Conservation (phyloP, 2,113 vertebrate species). For the Cottus gobio region DNA sequence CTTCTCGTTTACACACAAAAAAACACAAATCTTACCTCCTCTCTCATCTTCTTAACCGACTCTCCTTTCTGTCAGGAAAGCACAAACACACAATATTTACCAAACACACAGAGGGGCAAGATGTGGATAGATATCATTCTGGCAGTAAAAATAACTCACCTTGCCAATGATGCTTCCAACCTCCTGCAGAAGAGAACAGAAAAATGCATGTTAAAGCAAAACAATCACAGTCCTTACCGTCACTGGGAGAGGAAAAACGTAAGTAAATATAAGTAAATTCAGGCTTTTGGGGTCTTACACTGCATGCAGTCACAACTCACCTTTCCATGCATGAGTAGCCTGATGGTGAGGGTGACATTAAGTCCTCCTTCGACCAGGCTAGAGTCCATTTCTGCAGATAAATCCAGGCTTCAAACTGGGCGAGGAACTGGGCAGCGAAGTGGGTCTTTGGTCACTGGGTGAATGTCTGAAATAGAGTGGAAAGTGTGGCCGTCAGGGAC, state of each 20-base stretch:
- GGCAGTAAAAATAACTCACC: constrained; percentile 67
- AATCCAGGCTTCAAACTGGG: constrained; percentile 58
- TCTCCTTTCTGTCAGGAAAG: constrained; percentile 91
- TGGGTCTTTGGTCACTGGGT: constrained; percentile 77
- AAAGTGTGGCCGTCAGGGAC: constrained; percentile 26
- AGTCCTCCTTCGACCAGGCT: constrained; percentile 98
- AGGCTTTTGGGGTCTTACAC: neutral
- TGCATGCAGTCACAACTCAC: constrained; percentile 67
- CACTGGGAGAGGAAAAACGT: neutral
- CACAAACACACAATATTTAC: constrained; percentile 40
- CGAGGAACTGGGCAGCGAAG: constrained; percentile 60
- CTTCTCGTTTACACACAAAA: neutral
- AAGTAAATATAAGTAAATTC: no score
- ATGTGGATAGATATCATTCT: neutral
- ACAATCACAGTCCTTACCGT: neutral
- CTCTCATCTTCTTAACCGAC: constrained; percentile 98
- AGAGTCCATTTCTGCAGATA: constrained; percentile 90
- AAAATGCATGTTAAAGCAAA: neutral
- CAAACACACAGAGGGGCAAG: neutral
- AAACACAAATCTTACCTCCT: constrained; percentile 88
- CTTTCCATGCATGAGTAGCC: constrained; percentile 99
- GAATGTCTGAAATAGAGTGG: constrained; percentile 56
- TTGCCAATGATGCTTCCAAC: constrained; percentile 89
- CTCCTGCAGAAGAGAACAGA: constrained; percentile 71
- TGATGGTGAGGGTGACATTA: constrained; percentile 98